These are phyloP conservation scores for Poecilia picta DNA, from an alignment of 2,797 vertebrate genomes.

Conservation along the genomic window DNA sequence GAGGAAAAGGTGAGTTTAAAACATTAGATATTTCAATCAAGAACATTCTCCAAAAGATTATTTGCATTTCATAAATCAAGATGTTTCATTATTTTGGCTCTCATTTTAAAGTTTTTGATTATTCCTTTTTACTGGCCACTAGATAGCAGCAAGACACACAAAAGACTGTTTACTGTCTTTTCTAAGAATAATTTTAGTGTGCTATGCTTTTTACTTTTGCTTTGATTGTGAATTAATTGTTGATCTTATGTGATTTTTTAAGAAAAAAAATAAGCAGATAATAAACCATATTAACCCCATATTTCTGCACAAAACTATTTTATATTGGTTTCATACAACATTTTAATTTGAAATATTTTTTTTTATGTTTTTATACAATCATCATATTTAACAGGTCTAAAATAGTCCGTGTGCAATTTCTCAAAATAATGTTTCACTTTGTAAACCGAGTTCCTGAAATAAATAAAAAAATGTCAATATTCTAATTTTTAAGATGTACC, in stretches of 20 bases:
- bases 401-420: background rate
- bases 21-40: background rate
- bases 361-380: background rate
- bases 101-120: background rate
- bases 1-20: no score
- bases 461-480: background rate
- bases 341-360: background rate
- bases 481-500: background rate
- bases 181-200: no score
- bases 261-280: background rate
- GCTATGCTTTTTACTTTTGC: background rate
- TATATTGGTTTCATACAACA: background rate
- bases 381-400: background rate
- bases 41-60: background rate
- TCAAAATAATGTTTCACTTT: background rate
- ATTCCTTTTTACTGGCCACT: constrained; percentile 23
- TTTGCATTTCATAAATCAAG: background rate
- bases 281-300: background rate
- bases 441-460: background rate
- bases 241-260: background rate
- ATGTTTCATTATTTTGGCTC: background rate
- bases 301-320: background rate
- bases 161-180: no score
- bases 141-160: constrained; percentile 39
- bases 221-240: background rate